Evolutionary conservation across 2,888 invertebrate species (phyloP).

Genomic region (Pteria penguin): DNA sequence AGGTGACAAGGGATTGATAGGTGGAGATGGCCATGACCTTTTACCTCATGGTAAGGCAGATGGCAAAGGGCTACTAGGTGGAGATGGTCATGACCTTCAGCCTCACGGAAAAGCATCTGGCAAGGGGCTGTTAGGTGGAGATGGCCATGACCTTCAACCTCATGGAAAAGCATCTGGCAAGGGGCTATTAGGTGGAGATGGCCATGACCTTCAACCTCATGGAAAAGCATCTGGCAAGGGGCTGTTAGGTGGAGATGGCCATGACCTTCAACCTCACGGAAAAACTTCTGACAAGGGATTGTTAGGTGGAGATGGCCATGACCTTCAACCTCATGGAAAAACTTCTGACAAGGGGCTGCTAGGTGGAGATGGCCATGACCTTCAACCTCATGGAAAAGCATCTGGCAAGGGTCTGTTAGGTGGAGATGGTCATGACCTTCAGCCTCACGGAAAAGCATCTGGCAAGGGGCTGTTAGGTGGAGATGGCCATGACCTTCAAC

Average conservation of each 20-base stretch:
- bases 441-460: slow-evolving; percentile 37
- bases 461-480: too few relatives aligned
- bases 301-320: slow-evolving; percentile 48
- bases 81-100: slow-evolving; percentile 52
- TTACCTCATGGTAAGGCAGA: slow-evolving; percentile 20
- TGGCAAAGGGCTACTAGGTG: slow-evolving; percentile 7
- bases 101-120: slow-evolving; percentile 39
- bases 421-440: slow-evolving; percentile 53
- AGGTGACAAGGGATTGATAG: background rate
- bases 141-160: slow-evolving; percentile 5
- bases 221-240: slow-evolving; percentile 10
- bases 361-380: slow-evolving; percentile 44
- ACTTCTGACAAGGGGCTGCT: background rate
- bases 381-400: slow-evolving; percentile 37
- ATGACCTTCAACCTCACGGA: slow-evolving; percentile 44
- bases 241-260: slow-evolving; percentile 33
- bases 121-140: slow-evolving; percentile 6
- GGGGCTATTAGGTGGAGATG: slow-evolving; percentile 29
- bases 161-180: slow-evolving; percentile 24
- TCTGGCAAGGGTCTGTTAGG: slow-evolving; percentile 1
- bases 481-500: slow-evolving; percentile 8
- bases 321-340: slow-evolving; percentile 30
- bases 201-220: slow-evolving; percentile 33
- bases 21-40: slow-evolving; percentile 47
- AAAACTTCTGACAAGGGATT: background rate